Evolutionary conservation across 2,888 invertebrate genomes (phyloP), one percentile per base, ranked within the genome.

Genomic region (Taphrorychus bicolor): DNA sequence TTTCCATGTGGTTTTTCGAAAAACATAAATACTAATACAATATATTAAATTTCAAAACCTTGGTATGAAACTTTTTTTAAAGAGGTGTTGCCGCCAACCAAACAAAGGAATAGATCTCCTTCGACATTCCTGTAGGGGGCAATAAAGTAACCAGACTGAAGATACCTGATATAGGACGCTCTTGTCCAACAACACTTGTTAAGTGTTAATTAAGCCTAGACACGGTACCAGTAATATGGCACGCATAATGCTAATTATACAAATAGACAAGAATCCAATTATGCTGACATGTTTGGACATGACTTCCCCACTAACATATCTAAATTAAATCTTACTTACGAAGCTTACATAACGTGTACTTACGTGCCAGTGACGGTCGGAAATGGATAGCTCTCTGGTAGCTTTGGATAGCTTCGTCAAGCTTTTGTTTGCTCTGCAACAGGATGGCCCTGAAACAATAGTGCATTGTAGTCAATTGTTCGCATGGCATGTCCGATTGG

Each of bases 341-440:
- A 16, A 48, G n/a, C 42, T 9, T 52, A 41, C 32, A 40, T 23
- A 60, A 40, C 45, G 24, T 64, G 32, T 73, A 92, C 94, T 93
- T 87, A 97, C 97, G 87, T 81, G 96, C 95, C 83, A 97, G 88
- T 77, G 94, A 92, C 73, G 97, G 96, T 82, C 97, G 87, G 84
- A 92, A 97, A 83, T 93, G 91, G 80, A 97, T 95, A 74, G 97
- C 97, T 78, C 90, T 88, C 82, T 93, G 91, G 84, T 96, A 97
- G 84, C 94, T 94, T 82, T 91, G 89, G 79, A 96, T 90, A 70
- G 97, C 95, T 81, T 94, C 94, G 76, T 92, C 89, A 82, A 91
- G 91, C 78, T 94, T 88, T 80, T 91, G 90, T 84, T 93, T 91
- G 77, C 94, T 93, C 84, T 97, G 96, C 76, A 94, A 89, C 79